Evolutionary conservation across 2,113 vertebrate species (phyloP), one percentile per base, ranked within the genome.

Genomic region (Tragelaphus strepsiceros): DNA sequence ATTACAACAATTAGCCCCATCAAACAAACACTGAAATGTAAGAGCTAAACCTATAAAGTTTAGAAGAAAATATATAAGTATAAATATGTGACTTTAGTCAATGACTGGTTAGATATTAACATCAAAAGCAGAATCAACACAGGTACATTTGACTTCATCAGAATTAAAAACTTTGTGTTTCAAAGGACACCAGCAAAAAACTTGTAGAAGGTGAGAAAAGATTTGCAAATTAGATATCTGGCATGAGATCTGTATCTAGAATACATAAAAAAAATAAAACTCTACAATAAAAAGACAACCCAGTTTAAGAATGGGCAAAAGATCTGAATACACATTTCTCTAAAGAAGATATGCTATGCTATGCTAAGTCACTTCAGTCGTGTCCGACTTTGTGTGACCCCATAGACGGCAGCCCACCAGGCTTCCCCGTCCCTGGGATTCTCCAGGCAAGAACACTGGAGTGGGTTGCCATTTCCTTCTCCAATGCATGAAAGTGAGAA

Each of bases 281-380:
- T 64, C 56, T 43, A 81, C 54, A 91, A 71, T 59, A 21, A 95
- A 91, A 81, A 78, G 67, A 56, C 30, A 97, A 87, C 78, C 39
- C 87, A 97, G 46, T 62, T 86, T 51, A 77, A 84, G 89, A 94
- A 90, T 88, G 30, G 88, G 51, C 19, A n/a, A 85, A 94, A 16
- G 24, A 94, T n/a, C 54, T n/a, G 64, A 88, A 88, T 11, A 93
- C 49, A 54, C 5, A 32, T 81, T 92, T 92, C 13, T 88, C 35
- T 54, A 86, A 82, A 93, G 62, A 84, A 84, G 32, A 88, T 61
- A 78, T 6, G 43, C 43, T 43, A 43, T 43, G 43, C 5, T 43
- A 43, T 43, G 5, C 43, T 43, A 43, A 43, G 43, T 43, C 43
- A 43, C 43, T 43, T 43, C 43, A 43, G 43, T 43, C 43, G 1